Evolutionary conservation across 37 sponge, comb jelly and placozoan genomes (phyloP).

Genomic region (Cliona cf. orientalis): DNA sequence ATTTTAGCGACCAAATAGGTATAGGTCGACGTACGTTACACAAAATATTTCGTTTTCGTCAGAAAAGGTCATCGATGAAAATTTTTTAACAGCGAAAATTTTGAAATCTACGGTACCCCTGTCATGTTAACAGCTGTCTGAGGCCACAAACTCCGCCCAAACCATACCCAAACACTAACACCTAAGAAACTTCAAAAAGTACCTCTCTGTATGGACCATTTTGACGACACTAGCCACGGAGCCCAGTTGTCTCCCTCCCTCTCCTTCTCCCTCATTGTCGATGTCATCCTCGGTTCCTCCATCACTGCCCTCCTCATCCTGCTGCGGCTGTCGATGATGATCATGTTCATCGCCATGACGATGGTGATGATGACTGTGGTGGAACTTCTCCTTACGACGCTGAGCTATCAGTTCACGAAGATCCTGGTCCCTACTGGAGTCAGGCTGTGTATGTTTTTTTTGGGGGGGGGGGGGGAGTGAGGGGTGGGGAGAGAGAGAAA

Average conservation of each 20-base stretch:
- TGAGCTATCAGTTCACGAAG: constrained; percentile 31
- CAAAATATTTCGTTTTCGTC: too few species aligned
- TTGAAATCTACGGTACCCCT: too few species aligned
- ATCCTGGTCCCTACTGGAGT: constrained; percentile 36
- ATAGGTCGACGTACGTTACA: too few species aligned
- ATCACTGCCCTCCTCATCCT: not conserved
- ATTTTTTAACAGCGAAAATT: too few species aligned
- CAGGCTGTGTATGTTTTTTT: constrained; percentile 23
- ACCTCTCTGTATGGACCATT: constrained; percentile 30
- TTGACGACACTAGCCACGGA: constrained; percentile 53
- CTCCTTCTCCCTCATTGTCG: not conserved
- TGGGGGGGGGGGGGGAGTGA: not conserved
- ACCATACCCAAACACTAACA: too few species aligned
- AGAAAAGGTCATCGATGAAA: too few species aligned
- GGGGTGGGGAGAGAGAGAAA: not conserved
- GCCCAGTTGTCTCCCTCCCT: constrained; percentile 15
- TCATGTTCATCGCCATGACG: not conserved
- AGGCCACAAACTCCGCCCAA: too few species aligned
- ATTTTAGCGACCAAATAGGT: too few species aligned
- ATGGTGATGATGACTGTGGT: not conserved
- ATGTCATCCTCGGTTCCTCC: not conserved
- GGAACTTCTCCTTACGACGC: not conserved
- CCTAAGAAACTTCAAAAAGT: too few species aligned
- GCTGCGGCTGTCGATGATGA: not conserved
- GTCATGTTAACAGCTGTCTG: too few species aligned